A percentile compares a stretch with the other conserved stretches of the same genome.
Evolutionary conservation across 2,888 invertebrate genomes (phyloP).

Genomic region (Metallyticus violacea): DNA sequence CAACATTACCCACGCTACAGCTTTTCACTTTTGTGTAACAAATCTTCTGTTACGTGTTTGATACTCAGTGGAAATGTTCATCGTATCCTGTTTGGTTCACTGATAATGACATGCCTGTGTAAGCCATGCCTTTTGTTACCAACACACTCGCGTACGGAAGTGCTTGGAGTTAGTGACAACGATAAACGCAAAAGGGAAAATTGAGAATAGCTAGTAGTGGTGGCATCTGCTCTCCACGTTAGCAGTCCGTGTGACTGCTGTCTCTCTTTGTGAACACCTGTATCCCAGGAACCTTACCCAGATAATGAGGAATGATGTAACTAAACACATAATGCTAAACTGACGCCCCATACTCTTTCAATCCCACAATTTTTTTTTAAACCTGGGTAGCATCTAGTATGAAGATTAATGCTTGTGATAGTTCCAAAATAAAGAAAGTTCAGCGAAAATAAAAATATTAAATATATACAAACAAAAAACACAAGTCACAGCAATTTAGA

Average conservation of each 20-base stretch:
- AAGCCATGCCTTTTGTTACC: neutral
- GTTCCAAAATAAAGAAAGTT: too few species aligned
- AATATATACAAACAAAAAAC: too few species aligned
- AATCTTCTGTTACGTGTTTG: neutral
- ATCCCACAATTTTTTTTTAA: too few species aligned
- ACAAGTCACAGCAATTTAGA: too few species aligned
- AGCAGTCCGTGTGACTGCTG: too few species aligned
- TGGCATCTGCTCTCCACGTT: too few species aligned
- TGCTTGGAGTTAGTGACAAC: too few species aligned
- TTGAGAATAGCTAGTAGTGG: neutral
- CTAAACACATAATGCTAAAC: too few species aligned
- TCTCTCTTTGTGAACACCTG: neutral
- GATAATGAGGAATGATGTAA: neutral
- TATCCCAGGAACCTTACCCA: neutral
- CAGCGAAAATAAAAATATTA: too few species aligned
- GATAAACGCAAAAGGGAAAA: neutral
- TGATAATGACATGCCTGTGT: neutral
- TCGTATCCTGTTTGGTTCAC: neutral
- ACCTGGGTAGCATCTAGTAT: too few species aligned
- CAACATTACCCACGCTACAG: neutral
- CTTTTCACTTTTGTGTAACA: neutral
- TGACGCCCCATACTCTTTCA: too few species aligned
- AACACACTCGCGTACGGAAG: neutral
- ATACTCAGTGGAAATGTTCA: neutral
- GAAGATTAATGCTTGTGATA: too few species aligned